These are phyloP conservation scores for Sebastes vulpes DNA, from an alignment of 2,797 vertebrate species.

Conservation along the genomic window DNA sequence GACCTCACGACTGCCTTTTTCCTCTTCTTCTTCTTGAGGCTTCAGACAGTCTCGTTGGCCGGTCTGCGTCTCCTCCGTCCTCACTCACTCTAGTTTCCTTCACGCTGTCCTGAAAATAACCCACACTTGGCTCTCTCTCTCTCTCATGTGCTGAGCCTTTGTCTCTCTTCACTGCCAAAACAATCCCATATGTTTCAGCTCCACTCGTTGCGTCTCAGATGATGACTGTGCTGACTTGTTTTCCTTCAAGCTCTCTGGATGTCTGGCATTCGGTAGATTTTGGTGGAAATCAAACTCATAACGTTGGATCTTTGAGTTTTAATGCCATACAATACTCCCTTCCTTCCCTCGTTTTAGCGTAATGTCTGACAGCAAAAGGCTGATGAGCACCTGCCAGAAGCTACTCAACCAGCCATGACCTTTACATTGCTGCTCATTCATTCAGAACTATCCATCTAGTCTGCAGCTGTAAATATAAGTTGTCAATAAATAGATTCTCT, in stretches of 20 bases:
- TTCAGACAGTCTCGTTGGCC: conserved; percentile 1
- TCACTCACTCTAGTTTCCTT: conserved; percentile 29
- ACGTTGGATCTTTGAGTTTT: neutral
- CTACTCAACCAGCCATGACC: neutral
- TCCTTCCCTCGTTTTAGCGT: neutral
- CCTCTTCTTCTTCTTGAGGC: neutral
- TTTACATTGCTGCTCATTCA: neutral
- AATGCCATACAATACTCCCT: neutral
- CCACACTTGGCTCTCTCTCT: conserved; percentile 38
- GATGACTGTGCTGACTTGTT: conserved; percentile 24
- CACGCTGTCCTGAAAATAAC: conserved; percentile 29
- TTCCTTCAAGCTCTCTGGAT: neutral
- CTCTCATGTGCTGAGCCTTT: conserved; percentile 19
- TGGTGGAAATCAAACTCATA: neutral
- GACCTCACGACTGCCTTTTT: neutral
- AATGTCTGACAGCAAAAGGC: neutral
- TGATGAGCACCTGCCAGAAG: neutral
- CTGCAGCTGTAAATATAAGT: neutral
- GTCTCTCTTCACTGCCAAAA: conserved; percentile 46
- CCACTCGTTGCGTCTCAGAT: neutral
- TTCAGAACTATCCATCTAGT: neutral
- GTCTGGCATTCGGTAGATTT: neutral
- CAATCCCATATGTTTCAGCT: conserved; percentile 39
- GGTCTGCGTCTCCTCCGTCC: neutral
- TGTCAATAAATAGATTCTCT: neutral